Evolutionary conservation across 2,888 invertebrate genomes (phyloP).

Genomic region (Ernsta delagoae): DNA sequence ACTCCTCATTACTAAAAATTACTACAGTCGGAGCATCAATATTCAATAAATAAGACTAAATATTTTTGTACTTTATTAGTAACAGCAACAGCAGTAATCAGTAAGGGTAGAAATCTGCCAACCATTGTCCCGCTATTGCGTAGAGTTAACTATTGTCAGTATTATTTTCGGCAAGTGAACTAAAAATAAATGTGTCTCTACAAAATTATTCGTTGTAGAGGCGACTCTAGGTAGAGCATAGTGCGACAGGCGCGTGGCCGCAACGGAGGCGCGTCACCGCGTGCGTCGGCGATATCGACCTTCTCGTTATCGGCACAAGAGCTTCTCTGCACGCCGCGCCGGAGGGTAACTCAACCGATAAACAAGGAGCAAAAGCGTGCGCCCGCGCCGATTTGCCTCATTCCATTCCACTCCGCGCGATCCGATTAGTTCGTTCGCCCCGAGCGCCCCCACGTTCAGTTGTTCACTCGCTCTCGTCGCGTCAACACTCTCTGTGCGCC

Average conservation of each 20-base stretch:
- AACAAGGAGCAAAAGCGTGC: constrained; percentile 82
- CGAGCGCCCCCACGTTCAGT: constrained; percentile 65
- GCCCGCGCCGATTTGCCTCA: constrained; percentile 80
- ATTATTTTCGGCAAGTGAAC: constrained; percentile 70
- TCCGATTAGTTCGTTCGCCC: constrained; percentile 74
- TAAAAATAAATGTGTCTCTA: constrained; percentile 76
- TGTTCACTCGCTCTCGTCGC: constrained; percentile 75
- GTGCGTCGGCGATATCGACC: constrained; percentile 70
- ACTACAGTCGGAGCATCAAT: too few relatives aligned
- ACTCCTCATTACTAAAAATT: too few relatives aligned
- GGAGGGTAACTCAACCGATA: constrained; percentile 64
- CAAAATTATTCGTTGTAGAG: constrained; percentile 59
- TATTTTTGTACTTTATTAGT: neutral
- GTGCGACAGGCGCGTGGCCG: constrained; percentile 51
- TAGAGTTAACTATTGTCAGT: constrained; percentile 67
- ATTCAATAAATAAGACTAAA: neutral
- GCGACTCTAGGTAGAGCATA: constrained; percentile 45
- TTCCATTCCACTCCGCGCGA: constrained; percentile 65
- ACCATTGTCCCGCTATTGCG: constrained; percentile 54
- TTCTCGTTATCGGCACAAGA: constrained; percentile 77
- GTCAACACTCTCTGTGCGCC: constrained; percentile 68
- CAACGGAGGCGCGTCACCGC: constrained; percentile 51
- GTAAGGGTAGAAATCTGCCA: constrained; percentile 35
- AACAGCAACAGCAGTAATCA: neutral
- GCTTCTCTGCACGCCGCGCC: constrained; percentile 55